Base-by-base conservation (phyloP, 2,113 vertebrate species). In the Onychorhynchus coronatus region DNA sequence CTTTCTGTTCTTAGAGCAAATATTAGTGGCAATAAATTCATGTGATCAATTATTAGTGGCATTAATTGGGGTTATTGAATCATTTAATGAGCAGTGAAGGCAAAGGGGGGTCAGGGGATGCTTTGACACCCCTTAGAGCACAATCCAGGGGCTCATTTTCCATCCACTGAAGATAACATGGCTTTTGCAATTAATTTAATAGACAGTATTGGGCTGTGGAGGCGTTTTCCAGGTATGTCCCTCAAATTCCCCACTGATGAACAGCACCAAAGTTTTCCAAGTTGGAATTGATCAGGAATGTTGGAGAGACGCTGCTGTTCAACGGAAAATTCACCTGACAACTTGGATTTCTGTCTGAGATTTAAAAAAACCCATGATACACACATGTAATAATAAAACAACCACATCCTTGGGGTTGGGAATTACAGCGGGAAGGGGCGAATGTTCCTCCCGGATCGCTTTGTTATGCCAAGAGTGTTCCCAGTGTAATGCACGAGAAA, bases 281-380 rank as follows among this genome's bases (percentile, higher is more conserved):
- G 25, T 22, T 5, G 3, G 66, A 31, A 53, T 35, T 31, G 39
- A 70, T 42, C 30, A 53, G 39, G 55, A 59, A 9, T 30, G 6
- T 37, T 37, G n/a, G 81, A n/a, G 42, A 37, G 5, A 12, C 4
- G 4, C 41, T 82, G 4, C 31, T 82, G 4, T 49, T 39, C 21
- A 59, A 59, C 11, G 21, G 65, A 30, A 67, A 59, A 50, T 50
- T 37, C 8, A 35, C 8, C 30, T 31, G n/a, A 3, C 7, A 49
- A 4, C 12, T 41, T 0, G 0, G 2, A 20, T 17, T 52, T 79
- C 35, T 41, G 17, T 35, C 62, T 28, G 49, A 37, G 35, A 28
- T 14, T 14, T 8, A 52, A 52, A 46, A 41, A 14, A 9, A n/a
- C n/a, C 1, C 19, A 4, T 6, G 23, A 30, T 21, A 12, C 6